Evolutionary conservation across 30 jellyfish, hydroid and myxozoan species (phyloP), one percentile per base, ranked within the genome.

Genomic region (Turritopsis dohrnii): DNA sequence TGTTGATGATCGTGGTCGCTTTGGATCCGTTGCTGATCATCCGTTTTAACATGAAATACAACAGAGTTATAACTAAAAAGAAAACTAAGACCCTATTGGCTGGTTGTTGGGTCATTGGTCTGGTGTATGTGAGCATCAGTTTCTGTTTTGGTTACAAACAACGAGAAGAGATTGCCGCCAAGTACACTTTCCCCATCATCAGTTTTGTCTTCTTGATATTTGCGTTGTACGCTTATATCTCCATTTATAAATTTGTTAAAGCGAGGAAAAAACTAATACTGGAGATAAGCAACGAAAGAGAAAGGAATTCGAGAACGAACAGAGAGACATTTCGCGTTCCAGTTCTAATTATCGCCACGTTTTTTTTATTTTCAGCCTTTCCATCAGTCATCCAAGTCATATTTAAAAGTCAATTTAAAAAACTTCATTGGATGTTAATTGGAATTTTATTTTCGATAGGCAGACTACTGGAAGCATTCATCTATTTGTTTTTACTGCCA

Each of bases 281-380:
- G 41, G 16, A 41, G 54, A 13, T 41, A 3, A 41, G 9, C 60
- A 41, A 3, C 13, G 60, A 41, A 41, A 29, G 17, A 24, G 0
- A 28, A 9, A 22, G 0, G 24, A 24, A 28, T 16, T 17, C 28
- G 19, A 74, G 18, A n/a, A 74, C 18, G 72, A 21, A 7, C 53
- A 26, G 65, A 21, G 54, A n/a, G 83, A 74, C 26, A n/a, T 74
- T 74, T n/a, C 53, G 83, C 24, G 83, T 74, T 9, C 83, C 83
- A 20, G 83, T 74, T n/a, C 65, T 74, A 13, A 74, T 74, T 16
- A 74, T 29, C 7, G 28, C 41, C 19, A 74, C 83, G 13, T 74
- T 74, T 74, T 23, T 74, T 13, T 8, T 74, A n/a, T 74, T 74
- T 24, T 8, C 16, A 13, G 54, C 65, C 9, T 30, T 29, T 13